These are phyloP conservation scores for Mormyrus lacerda DNA, from an alignment of 2,113 vertebrate genomes.

Conservation along the genomic window DNA sequence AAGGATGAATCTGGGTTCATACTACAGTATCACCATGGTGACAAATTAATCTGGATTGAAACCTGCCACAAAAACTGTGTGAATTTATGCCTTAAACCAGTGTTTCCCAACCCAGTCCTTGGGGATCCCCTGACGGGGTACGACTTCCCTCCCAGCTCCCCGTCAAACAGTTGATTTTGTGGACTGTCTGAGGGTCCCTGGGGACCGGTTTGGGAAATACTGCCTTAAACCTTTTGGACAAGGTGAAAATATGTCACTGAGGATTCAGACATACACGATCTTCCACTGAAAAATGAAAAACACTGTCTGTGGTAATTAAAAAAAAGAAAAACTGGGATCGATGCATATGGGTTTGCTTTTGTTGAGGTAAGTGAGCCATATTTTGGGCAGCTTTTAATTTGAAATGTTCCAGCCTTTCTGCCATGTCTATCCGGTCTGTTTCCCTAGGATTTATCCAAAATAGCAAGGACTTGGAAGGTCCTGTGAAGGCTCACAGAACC, in stretches of 20 bases:
- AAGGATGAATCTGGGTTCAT: background rate
- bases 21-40: background rate
- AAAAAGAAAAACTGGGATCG: background rate
- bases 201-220: background rate
- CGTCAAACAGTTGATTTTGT: background rate
- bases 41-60: background rate
- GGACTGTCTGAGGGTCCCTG: background rate
- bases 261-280: background rate
- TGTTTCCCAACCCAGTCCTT: background rate
- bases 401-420: background rate
- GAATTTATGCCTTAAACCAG: background rate
- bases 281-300: background rate
- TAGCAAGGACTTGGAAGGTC: background rate
- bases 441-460: background rate
- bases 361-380: background rate
- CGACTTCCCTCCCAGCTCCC: background rate
- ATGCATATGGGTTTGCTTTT: background rate
- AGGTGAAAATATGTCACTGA: background rate
- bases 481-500: background rate
- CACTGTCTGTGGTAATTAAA: background rate
- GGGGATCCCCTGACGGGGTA: too few relatives aligned
- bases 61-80: background rate
- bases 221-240: background rate
- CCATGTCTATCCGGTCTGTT: background rate
- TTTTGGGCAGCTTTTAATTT: background rate